Percentiles rank a stretch among this genome's conserved stretches.
Conservation (phyloP, 2,113 vertebrate species). For the Atherinomorus stipes region DNA sequence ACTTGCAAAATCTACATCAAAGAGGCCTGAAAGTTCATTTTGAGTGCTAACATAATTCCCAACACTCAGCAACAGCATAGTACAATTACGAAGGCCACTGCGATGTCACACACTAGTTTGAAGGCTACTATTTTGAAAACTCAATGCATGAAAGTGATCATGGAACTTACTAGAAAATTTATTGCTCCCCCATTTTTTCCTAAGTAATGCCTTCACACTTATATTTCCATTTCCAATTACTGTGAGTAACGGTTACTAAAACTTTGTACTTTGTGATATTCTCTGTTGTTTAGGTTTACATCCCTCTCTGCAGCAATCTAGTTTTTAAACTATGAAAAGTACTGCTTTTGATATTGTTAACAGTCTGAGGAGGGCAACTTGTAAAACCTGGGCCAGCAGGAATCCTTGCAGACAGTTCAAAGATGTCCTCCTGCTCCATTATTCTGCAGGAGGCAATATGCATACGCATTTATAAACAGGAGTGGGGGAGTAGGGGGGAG, state of each 20-base stretch:
- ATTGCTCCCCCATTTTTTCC: no score
- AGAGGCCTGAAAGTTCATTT: background rate
- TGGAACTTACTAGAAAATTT: background rate
- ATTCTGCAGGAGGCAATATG: constrained; percentile 38
- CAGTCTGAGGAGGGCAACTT: constrained; percentile 51
- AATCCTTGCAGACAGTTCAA: constrained; percentile 51
- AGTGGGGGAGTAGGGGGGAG: constrained; percentile 13
- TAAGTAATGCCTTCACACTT: background rate
- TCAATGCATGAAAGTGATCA: background rate
- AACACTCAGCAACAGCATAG: no score
- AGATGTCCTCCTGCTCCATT: constrained; percentile 27
- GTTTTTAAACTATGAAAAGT: constrained; percentile 27
- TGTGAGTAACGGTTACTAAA: background rate
- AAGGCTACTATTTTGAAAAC: background rate
- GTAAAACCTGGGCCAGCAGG: constrained; percentile 45
- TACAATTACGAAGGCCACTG: no score
- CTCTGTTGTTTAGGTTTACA: background rate
- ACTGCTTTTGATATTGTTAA: constrained; percentile 41
- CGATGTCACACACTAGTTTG: no score
- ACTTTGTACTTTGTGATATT: background rate
- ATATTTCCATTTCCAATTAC: background rate
- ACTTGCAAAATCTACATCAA: background rate
- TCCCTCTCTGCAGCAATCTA: background rate
- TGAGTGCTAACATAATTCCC: background rate
- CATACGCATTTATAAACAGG: constrained; percentile 60